Conservation (phyloP, 2,888 invertebrate genomes). For the Anthrax anthrax region DNA sequence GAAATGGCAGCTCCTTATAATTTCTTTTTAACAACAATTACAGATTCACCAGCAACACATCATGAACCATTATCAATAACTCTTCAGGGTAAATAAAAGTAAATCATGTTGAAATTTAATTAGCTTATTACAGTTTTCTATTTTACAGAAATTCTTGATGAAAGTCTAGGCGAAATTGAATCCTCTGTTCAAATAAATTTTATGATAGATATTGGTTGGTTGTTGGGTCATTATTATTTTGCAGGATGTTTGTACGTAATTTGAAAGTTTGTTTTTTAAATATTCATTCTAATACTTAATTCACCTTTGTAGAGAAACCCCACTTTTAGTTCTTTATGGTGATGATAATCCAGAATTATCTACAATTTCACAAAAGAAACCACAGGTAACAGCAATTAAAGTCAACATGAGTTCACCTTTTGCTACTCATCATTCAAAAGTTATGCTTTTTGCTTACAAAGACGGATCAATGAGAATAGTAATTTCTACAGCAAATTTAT, state of each 20-base stretch:
- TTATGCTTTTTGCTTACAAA: conserved; percentile 73
- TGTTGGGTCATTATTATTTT: conserved; percentile 69
- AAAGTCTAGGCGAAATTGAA: conserved; percentile 58
- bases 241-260: conserved; percentile 50
- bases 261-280: neutral
- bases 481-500: conserved; percentile 83
- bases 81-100: conserved; percentile 42
- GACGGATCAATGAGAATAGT: conserved; percentile 71
- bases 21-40: conserved; percentile 60
- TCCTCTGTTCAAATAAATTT: conserved; percentile 79
- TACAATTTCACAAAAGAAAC: conserved; percentile 41
- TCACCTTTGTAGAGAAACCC: conserved; percentile 40
- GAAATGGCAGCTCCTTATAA: conserved; percentile 54
- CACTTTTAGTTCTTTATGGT: conserved; percentile 63
- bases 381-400: conserved; percentile 49
- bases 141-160: conserved; percentile 57
- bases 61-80: conserved; percentile 51
- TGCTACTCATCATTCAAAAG: conserved; percentile 82
- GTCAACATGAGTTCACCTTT: conserved; percentile 64
- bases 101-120: neutral
- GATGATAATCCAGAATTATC: conserved; percentile 49
- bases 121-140: conserved; percentile 1
- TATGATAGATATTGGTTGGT: conserved; percentile 83
- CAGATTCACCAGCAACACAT: conserved; percentile 47
- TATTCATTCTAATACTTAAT: neutral